Base-by-base conservation (phyloP, 2,888 invertebrate genomes). In the Erebia aethiops region DNA sequence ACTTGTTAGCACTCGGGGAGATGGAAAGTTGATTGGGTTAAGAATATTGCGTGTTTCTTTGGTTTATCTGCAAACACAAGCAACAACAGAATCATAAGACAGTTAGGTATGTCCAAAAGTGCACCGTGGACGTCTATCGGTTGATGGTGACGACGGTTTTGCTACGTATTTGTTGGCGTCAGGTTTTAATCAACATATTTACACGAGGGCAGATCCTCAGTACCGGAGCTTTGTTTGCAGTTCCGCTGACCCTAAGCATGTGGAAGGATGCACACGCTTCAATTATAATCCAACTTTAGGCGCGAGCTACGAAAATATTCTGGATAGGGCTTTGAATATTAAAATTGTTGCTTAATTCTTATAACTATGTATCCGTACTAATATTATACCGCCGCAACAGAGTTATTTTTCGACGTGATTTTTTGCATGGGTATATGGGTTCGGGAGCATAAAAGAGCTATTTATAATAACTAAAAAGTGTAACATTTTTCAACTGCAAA, bases 1-100 rank as follows among this genome's bases (percentile, higher is more conserved):
- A 90, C 84, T 77, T 83, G 88, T 88, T 87, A 81, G 80, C 84
- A 85, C 84, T 84, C 73, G 60, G 74, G 74, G 56, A 75, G 76
- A 76, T 75, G 67, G 70, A 68, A 70, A 65, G 54, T 73, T 70
- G 75, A 70, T 74, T 68, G 69, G 51, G 9, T 46, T 63, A 64
- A 69, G 65, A 62, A 14, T 73, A 58, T 58, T 69, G 57, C 58
- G 61, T 63, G 69, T 67, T 69, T 74, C 63, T 74, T 46, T 66
- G 49, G 67, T 69, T 58, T n/a, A n/a, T n/a, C n/a, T n/a, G n/a
- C n/a, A n/a, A n/a, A n/a, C n/a, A n/a, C n/a, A n/a, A n/a, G n/a
- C n/a, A n/a, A n/a, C n/a, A n/a, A n/a, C n/a, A n/a, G n/a, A n/a
- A n/a, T n/a, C n/a, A n/a, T n/a, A n/a, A n/a, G n/a, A n/a, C n/a